Conservation (phyloP, 2,113 vertebrate species). For the Nothocercus nigrocapillus region DNA sequence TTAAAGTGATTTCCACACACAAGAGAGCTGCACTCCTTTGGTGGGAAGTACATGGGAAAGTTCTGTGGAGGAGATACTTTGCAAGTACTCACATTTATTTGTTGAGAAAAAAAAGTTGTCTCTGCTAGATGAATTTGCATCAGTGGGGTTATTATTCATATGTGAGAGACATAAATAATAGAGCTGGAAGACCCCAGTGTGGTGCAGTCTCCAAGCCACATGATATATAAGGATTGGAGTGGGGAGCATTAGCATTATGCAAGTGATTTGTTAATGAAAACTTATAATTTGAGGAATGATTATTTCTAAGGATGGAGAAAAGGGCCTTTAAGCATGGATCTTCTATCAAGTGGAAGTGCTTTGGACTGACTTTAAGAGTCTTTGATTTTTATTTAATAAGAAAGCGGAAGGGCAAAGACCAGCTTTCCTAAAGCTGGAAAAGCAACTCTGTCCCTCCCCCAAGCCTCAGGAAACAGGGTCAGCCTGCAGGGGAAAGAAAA, state of each 20-base stretch:
- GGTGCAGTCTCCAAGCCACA: not conserved
- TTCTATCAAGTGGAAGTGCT: not conserved
- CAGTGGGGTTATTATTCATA: not conserved
- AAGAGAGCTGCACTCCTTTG: not conserved
- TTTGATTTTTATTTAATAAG: slow-evolving; percentile 15
- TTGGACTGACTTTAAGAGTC: not conserved
- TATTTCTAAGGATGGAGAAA: slow-evolving; percentile 4
- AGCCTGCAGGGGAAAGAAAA: not conserved
- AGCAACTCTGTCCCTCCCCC: not conserved
- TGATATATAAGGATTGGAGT: not conserved
- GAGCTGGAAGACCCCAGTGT: not conserved
- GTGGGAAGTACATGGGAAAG: not conserved
- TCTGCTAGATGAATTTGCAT: not conserved
- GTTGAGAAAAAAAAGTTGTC: slow-evolving; percentile 8
- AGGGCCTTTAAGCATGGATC: not conserved
- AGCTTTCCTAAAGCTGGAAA: not conserved
- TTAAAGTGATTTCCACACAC: not conserved
- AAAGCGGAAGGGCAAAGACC: not conserved
- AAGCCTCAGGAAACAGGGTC: slow-evolving; percentile 24
- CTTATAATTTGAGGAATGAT: slow-evolving; percentile 8
- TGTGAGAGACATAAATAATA: slow-evolving; percentile 8
- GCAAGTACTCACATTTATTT: slow-evolving; percentile 17
- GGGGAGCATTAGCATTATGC: not conserved
- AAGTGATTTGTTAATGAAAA: slow-evolving; percentile 23
- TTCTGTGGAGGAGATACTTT: not conserved